Conservation (phyloP, 1,140 invertebrate genomes). For the Calephelis nemesis region DNA sequence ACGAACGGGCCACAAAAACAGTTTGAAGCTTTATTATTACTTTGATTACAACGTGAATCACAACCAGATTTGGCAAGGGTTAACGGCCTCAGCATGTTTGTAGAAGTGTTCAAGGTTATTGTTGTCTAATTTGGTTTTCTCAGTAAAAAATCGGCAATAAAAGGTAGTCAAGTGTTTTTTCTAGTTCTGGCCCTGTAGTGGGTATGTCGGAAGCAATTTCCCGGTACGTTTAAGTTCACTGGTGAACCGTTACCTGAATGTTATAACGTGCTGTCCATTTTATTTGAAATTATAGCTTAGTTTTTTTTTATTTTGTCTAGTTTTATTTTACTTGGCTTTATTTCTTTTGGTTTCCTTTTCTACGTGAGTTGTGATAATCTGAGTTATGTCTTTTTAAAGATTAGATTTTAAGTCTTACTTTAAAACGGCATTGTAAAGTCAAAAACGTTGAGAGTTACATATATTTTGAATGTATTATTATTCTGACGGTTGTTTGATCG, state of each 20-base stretch:
- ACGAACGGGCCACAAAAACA: conserved; percentile 70
- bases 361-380: too few relatives aligned
- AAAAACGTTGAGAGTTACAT: too few relatives aligned
- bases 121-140: conserved; percentile 61
- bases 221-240: not conserved
- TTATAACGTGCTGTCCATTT: not conserved
- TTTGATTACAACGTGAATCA: conserved; percentile 73
- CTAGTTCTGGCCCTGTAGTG: conserved; percentile 9
- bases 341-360: too few relatives aligned
- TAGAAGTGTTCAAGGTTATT: conserved; percentile 72
- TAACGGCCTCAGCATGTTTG: conserved; percentile 76
- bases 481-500: too few relatives aligned
- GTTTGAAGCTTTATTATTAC: conserved; percentile 72
- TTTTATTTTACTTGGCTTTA: too few relatives aligned
- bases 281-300: not conserved
- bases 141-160: conserved; percentile 58
- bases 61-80: conserved; percentile 75
- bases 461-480: too few relatives aligned
- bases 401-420: too few relatives aligned
- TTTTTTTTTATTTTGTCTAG: too few relatives aligned
- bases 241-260: conserved; percentile 6
- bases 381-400: too few relatives aligned
- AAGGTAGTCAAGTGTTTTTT: conserved; percentile 49
- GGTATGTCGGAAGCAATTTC: conserved; percentile 4
- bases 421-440: too few relatives aligned